Percentiles rank a stretch among this genome's conserved stretches.
Evolutionary conservation across 2,113 vertebrate genomes (phyloP).

Genomic region (Elanoides forficatus): DNA sequence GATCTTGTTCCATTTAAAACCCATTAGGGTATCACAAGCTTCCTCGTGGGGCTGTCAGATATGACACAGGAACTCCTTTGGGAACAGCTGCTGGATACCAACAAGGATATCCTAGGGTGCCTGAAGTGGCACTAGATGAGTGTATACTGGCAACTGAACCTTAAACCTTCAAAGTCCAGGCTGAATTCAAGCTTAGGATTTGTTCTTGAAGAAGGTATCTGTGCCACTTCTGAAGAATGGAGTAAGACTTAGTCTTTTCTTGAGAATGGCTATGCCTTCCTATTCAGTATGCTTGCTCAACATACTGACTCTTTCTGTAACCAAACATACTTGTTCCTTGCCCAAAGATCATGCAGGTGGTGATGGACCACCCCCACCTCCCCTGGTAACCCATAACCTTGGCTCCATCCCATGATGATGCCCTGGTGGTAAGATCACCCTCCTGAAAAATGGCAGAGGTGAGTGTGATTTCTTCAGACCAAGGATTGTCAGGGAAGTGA

Average conservation of each 20-base stretch:
- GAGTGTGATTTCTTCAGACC: too few relatives aligned
- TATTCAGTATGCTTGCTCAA: neutral
- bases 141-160: neutral
- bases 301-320: neutral
- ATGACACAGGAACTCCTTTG: neutral
- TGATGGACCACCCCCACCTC: neutral
- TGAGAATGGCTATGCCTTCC: neutral
- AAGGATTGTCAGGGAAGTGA: neutral
- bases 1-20: neutral
- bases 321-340: neutral
- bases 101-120: too few relatives aligned
- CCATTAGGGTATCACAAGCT: neutral
- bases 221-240: neutral
- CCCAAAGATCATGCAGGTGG: neutral
- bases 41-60: neutral
- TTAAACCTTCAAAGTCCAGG: neutral
- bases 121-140: too few relatives aligned
- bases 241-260: neutral
- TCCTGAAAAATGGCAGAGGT: neutral
- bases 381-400: neutral
- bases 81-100: too few relatives aligned
- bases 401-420: neutral
- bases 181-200: neutral
- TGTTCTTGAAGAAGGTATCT: neutral
- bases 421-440: neutral